Conservation (phyloP, 2,113 vertebrate genomes). For the Boleophthalmus pectinirostris region DNA sequence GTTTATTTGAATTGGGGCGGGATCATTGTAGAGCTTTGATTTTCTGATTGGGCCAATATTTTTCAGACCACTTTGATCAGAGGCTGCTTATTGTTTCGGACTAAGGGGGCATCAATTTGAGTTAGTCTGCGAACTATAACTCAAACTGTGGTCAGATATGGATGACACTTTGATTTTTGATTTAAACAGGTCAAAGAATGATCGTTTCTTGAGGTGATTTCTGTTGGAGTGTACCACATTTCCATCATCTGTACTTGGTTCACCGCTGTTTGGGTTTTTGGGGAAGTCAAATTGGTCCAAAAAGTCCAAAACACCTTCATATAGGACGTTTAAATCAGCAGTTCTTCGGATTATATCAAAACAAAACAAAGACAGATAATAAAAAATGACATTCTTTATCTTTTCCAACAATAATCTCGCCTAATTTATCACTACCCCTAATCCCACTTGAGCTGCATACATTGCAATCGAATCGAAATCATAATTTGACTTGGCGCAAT, state of each 20-base stretch:
- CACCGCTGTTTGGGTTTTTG: too few relatives aligned
- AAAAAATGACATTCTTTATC: background rate
- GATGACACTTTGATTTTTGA: background rate
- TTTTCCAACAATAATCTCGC: too few relatives aligned
- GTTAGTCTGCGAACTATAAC: background rate
- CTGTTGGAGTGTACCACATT: background rate
- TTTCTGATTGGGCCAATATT: background rate
- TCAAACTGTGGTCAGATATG: background rate
- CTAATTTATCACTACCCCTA: too few relatives aligned
- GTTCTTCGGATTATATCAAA: too few relatives aligned
- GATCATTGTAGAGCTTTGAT: background rate
- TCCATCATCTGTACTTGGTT: too few relatives aligned
- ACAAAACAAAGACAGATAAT: too few relatives aligned
- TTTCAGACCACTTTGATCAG: background rate
- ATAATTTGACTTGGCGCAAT: background rate
- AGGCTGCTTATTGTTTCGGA: background rate
- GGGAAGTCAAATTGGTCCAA: too few relatives aligned
- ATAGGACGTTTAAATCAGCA: too few relatives aligned
- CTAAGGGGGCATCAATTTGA: background rate
- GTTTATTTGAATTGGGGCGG: slow-evolving; percentile 2
- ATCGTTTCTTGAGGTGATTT: background rate
- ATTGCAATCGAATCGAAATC: background rate
- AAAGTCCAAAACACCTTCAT: too few relatives aligned
- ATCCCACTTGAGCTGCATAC: too few relatives aligned
- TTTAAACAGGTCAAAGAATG: background rate